Percentiles rank a stretch among this genome's conserved stretches.
Conservation (phyloP, 1,140 invertebrate species). For the Conopomorpha cramerella region DNA sequence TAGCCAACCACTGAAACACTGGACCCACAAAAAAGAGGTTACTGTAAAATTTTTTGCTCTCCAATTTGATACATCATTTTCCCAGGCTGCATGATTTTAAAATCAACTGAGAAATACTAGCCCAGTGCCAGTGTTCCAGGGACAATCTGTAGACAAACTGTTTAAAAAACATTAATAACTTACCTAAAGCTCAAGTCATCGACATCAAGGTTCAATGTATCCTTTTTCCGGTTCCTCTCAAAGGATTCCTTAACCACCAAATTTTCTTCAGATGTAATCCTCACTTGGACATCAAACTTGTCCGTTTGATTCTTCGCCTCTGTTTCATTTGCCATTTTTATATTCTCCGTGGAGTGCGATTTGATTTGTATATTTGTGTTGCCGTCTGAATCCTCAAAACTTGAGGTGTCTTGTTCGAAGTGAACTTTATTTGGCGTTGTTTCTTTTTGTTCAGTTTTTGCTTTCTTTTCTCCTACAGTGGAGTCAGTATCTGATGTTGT, state of each 20-base stretch:
- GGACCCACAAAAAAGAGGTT: too few relatives aligned
- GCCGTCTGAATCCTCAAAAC: conserved; percentile 17
- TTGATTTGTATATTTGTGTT: conserved; percentile 23
- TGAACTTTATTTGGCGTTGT: conserved; percentile 23
- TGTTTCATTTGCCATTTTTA: conserved; percentile 46
- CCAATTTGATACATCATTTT: too few relatives aligned
- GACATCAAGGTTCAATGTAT: conserved; percentile 61
- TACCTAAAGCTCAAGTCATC: conserved; percentile 64
- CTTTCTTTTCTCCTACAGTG: conserved; percentile 20
- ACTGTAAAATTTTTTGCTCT: too few relatives aligned
- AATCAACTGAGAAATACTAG: too few relatives aligned
- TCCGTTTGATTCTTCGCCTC: conserved; percentile 39
- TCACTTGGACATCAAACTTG: conserved; percentile 54
- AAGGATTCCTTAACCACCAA: conserved; percentile 33
- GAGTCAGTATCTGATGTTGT: conserved; percentile 41
- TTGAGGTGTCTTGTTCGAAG: conserved; percentile 26
- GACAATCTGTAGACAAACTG: too few relatives aligned
- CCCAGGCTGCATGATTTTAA: too few relatives aligned
- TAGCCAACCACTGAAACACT: too few relatives aligned
- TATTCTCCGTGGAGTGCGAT: conserved; percentile 28
- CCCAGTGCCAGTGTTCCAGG: too few relatives aligned
- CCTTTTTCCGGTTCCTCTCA: conserved; percentile 36
- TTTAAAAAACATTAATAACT: too few relatives aligned
- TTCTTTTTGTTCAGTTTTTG: conserved; percentile 9
- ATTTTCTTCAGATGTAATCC: conserved; percentile 50